Base-by-base conservation (phyloP, 2,113 vertebrate genomes). In the Nanger granti region DNA sequence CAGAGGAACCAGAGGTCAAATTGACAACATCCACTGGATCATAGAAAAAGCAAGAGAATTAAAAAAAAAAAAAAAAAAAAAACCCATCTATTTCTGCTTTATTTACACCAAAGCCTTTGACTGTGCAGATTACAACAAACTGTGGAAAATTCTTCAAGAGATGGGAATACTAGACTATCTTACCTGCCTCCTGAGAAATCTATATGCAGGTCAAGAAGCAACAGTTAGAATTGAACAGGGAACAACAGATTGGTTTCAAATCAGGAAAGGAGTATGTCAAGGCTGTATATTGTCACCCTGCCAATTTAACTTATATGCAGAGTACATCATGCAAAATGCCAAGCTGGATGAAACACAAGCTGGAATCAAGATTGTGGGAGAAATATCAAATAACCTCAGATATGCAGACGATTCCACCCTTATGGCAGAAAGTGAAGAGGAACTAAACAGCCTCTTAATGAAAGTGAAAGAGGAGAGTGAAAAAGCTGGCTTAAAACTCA, bases 51-150 rank as follows among this genome's bases (percentile, higher is more conserved):
- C 18, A 69, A 69, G 18, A 37, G 17, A 69, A 69, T 69, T n/a
- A 0, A 1, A 20, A n/a, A 69, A 18, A 64, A 17, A 1, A 20
- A n/a, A 69, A 18, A 64, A 17, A 34, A 18, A 64, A 3, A 17
- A 9, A 47, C 7, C 1, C 6, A 22, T 10, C 17, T n/a, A 69
- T 69, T 69, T 69, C 66, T 22, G 8, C 34, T 69, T 37, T 22
- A 69, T 69, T 22, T 69, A 37, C 66, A 37, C 34, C 17, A 69
- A 69, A 69, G 8, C 66, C 34, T 69, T 37, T 69, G 34, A 69
- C 66, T 69, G 66, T 22, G 8, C 18, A 37, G 34, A 37, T 69
- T 18, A 37, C 66, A 69, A 37, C 34, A 69, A 69, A 69, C 34
- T 37, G 64, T n/a, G 66, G 18, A 37, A 69, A 69, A 69, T 69